Base-by-base conservation (phyloP, 2,888 invertebrate genomes). In the Sphaerophoria rueppellii region DNA sequence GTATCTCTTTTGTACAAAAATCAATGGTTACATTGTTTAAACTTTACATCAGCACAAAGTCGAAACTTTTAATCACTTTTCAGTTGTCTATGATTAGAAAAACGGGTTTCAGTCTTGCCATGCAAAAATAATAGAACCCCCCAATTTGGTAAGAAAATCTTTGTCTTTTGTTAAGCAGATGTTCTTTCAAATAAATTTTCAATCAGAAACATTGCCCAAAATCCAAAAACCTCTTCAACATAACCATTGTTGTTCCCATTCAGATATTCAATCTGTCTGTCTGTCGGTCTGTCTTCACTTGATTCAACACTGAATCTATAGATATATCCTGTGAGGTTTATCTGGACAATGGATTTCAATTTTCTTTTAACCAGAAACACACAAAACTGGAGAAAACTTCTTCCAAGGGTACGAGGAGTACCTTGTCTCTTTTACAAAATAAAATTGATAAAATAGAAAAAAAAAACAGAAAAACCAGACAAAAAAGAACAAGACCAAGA, bases 261-360 rank as follows among this genome's bases (percentile, higher is more conserved):
- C 57, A 57, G 32, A n/a, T 35, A 65, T 65, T 12, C 65, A 65
- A 60, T 72, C 43, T 34, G 4, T 35, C 37, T 46, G 55, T 70
- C 67, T 43, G 4, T 35, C 37, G 35, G 55, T 70, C 67, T 67
- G 65, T 72, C 72, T 73, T 60, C 37, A 58, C 52, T 67, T 50
- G 34, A 58, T 67, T 43, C 24, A 67, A 67, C 37, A 67, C 24
- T 67, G 16, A 58, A 60, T 58, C 43, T 6, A 5, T 4, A 0
- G 7, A 55, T 57, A 35, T 16, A 14, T 67, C 54, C 55, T 74
- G 35, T 74, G 69, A 50, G 73, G 74, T 80, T 71, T 55, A 34
- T 61, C 61, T 63, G 65, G 34, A 79, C 83, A 79, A 79, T 79
- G 71, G 67, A 75, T 75, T 67, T 79, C 83, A 76, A 83, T 83